A percentile compares a stretch with the other conserved stretches of the same genome.
phyloP scores from a whole-genome alignment of 2,888 invertebrate genomes.

The Sminthurides aquaticus region DNA sequence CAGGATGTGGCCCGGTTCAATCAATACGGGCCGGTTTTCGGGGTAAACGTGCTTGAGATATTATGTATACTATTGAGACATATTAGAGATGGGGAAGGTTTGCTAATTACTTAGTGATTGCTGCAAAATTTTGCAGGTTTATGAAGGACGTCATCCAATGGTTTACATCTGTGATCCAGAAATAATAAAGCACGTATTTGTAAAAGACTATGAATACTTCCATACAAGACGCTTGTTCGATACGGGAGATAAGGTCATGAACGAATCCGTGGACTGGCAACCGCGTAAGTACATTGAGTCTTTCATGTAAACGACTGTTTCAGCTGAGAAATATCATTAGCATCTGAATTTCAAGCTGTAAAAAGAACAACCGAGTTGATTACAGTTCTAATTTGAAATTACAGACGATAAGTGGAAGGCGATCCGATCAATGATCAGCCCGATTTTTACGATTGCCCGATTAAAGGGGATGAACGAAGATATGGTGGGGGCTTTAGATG shows the following conservation, averaged over 20 bases:
- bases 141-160: constrained; percentile 20
- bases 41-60: too few relatives aligned
- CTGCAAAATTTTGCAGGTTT: constrained; percentile 11
- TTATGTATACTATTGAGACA: too few relatives aligned
- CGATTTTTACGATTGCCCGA: constrained; percentile 17
- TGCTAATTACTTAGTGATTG: too few relatives aligned
- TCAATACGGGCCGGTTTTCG: constrained; percentile 20
- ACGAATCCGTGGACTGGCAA: constrained; percentile 28
- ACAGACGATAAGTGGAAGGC: constrained; percentile 26
- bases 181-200: constrained; percentile 18
- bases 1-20: constrained; percentile 14
- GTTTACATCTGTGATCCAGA: constrained; percentile 25
- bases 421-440: constrained; percentile 15
- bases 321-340: too few relatives aligned
- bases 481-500: constrained; percentile 10
- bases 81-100: too few relatives aligned
- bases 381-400: too few relatives aligned
- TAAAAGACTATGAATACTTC: constrained; percentile 25
- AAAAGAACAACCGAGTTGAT: too few relatives aligned
- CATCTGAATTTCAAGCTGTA: too few relatives aligned
- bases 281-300: too few relatives aligned
- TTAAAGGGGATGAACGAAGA: constrained; percentile 22
- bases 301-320: too few relatives aligned
- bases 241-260: constrained; percentile 24
- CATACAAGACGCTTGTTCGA: constrained; percentile 11